Base-by-base conservation (phyloP, 2,888 invertebrate genomes). In the Melieria omissa region DNA sequence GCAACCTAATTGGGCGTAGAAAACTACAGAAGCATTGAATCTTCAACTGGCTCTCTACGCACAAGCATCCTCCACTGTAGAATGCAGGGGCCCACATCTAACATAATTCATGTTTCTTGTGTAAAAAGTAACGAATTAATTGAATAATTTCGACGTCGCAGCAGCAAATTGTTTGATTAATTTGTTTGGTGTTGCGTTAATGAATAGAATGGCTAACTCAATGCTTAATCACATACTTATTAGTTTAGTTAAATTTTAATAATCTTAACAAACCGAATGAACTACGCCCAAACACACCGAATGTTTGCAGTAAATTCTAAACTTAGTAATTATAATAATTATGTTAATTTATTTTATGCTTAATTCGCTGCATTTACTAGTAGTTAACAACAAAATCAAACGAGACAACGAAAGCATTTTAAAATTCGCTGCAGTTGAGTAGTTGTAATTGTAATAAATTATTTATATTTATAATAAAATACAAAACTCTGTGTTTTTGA, bases 341-440 rank as follows among this genome's bases (percentile, higher is more conserved):
- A 70, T 55, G 29, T 29, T 29, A 64, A 70, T 65, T 70, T 65
- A 70, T 70, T 70, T 49, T 49, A 65, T 70, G 47, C 49, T 44
- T 76, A 83, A 83, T 86, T 86, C 85, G 85, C 80, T 79, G 86
- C 86, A 86, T 86, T 86, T 86, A 86, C 80, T 86, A 86, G 86
- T 82, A 79, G 80, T 77, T 81, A 81, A 84, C 74, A 75, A 74
- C 73, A 64, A 55, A 55, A 49, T 14, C 41, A 52, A 64, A n/a
- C 47, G 52, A 52, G n/a, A 55, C 42, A 63, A 52, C 61, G 55
- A 62, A 42, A 47, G 65, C 55, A 61, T 69, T 65, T 62, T 62
- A 54, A 58, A 71, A 68, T 45, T 60, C 67, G 58, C 46, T 44
- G 29, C 29, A 2, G 29, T 29, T 29, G 29, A 29, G 29, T 29